Evolutionary conservation across 2,797 vertebrate genomes (phyloP).

Genomic region (Bucorvus abyssinicus): DNA sequence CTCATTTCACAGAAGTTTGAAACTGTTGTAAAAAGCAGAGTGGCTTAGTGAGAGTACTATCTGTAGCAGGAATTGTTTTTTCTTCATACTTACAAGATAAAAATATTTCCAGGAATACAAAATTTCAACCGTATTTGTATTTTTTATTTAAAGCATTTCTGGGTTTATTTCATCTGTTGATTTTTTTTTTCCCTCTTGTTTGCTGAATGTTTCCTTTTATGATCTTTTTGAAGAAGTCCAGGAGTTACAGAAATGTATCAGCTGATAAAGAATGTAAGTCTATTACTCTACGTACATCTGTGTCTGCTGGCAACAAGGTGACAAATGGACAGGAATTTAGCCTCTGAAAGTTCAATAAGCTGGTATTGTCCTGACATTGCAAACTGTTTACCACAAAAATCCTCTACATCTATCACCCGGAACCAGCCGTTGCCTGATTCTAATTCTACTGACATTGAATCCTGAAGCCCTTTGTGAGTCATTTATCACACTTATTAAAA

Average conservation of each 20-base stretch:
- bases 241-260: slow-evolving; percentile 25
- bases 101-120: background rate
- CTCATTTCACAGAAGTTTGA: background rate
- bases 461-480: slow-evolving; percentile 78
- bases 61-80: background rate
- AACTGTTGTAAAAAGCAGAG: background rate
- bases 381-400: slow-evolving; percentile 76
- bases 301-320: slow-evolving; percentile 58
- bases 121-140: background rate
- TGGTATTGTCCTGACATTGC: slow-evolving; percentile 69
- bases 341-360: slow-evolving; percentile 71
- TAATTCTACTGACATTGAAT: slow-evolving; percentile 74
- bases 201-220: background rate
- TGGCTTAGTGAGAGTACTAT: background rate
- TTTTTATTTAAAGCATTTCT: background rate
- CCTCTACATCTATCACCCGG: slow-evolving; percentile 74
- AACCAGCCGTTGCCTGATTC: slow-evolving; percentile 57
- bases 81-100: background rate
- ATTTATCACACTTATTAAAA: slow-evolving; percentile 91
- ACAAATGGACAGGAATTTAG: slow-evolving; percentile 72
- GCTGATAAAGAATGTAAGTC: slow-evolving; percentile 50
- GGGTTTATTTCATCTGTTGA: background rate
- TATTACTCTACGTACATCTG: slow-evolving; percentile 41
- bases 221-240: background rate
- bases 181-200: background rate